Conservation (phyloP, 2,113 vertebrate species). For the Scatophagus argus region DNA sequence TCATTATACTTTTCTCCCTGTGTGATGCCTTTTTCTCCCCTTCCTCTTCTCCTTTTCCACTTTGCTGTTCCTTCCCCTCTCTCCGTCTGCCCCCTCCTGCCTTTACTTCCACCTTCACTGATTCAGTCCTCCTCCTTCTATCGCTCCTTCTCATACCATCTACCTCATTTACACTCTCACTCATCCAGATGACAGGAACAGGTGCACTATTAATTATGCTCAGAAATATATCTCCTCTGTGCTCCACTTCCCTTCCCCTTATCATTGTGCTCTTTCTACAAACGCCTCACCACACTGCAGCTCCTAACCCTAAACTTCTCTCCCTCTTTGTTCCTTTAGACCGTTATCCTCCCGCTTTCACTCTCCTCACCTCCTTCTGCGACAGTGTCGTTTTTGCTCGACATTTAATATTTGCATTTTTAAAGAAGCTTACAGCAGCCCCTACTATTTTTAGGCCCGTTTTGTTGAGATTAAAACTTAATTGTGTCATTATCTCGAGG, state of each 20-base stretch:
- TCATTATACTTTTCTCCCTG: conserved; percentile 55
- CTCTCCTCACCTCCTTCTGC: neutral
- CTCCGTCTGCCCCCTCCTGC: neutral
- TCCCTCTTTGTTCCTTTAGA: neutral
- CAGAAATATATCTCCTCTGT: conserved; percentile 57
- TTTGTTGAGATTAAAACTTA: conserved; percentile 20
- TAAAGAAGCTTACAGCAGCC: neutral
- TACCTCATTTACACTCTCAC: conserved; percentile 63
- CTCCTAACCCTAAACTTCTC: conserved; percentile 23
- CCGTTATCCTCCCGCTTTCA: neutral
- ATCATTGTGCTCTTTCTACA: conserved; percentile 6
- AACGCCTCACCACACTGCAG: conserved; percentile 8
- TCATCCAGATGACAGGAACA: conserved; percentile 75
- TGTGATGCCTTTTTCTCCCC: conserved; percentile 27
- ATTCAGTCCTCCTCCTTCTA: conserved; percentile 12
- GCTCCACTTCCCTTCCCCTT: conserved; percentile 46
- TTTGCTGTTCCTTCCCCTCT: conserved; percentile 4
- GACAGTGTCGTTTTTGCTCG: neutral
- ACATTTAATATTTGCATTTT: neutral
- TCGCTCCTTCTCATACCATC: conserved; percentile 18
- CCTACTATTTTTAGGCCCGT: neutral
- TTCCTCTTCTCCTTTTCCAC: conserved; percentile 19
- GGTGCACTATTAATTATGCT: conserved; percentile 79
- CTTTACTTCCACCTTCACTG: neutral
- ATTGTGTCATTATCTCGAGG: conserved; percentile 39